phyloP scores from a whole-genome alignment of 2,113 vertebrate species.

The Amphilophus citrinellus region DNA sequence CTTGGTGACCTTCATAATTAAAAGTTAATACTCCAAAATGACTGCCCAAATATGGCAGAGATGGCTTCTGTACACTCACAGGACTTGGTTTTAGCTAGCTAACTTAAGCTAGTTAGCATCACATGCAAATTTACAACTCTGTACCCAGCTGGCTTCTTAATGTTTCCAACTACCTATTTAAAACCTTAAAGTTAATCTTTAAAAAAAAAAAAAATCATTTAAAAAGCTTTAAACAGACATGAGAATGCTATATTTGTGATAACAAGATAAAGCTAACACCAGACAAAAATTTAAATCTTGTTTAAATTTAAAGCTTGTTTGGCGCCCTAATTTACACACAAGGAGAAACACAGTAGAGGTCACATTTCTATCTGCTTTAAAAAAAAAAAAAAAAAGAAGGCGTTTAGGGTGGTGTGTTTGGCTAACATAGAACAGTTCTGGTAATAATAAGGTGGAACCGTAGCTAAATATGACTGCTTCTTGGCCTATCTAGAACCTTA shows the following conservation, averaged over 20 bases:
- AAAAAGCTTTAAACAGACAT: fast-evolving
- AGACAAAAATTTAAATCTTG: neutral
- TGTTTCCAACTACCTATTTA: neutral
- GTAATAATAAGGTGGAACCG: neutral
- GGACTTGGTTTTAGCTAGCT: neutral
- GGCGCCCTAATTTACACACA: neutral
- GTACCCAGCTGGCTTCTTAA: neutral
- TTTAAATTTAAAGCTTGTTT: neutral
- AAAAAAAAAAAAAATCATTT: too few relatives aligned
- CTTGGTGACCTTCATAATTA: neutral
- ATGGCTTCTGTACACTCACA: neutral
- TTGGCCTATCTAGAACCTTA: neutral
- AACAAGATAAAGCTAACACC: neutral
- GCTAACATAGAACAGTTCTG: neutral
- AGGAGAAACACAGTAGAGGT: neutral
- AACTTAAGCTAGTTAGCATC: neutral
- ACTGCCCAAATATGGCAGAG: neutral
- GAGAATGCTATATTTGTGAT: neutral
- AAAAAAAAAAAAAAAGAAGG: too few relatives aligned
- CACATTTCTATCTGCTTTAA: neutral
- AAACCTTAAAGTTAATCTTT: neutral
- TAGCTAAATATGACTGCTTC: too few relatives aligned
- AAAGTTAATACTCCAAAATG: neutral
- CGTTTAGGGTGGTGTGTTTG: neutral
- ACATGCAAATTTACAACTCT: neutral